Percentiles rank a stretch among this genome's conserved stretches.
Conservation (phyloP, 2,113 vertebrate species). For the Isichthys henryi region DNA sequence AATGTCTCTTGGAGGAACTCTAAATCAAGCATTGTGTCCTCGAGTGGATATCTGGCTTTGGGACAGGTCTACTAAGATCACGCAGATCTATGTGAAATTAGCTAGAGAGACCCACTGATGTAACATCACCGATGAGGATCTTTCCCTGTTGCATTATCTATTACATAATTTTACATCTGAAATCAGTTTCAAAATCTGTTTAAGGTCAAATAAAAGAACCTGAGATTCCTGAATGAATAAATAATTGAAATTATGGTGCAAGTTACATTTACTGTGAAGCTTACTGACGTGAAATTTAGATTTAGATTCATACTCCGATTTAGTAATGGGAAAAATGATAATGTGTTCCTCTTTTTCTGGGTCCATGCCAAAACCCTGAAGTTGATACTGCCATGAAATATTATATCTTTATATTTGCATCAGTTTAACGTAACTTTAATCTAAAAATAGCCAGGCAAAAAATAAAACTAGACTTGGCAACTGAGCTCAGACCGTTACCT, state of each 20-base stretch:
- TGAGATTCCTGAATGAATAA: neutral
- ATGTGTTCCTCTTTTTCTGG: constrained; percentile 33
- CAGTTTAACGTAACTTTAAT: constrained; percentile 62
- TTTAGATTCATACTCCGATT: constrained; percentile 1
- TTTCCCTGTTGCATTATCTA: neutral
- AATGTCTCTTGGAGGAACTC: constrained; percentile 51
- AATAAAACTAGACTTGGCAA: constrained; percentile 58
- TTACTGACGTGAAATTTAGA: neutral
- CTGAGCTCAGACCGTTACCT: constrained; percentile 48
- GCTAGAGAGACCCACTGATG: neutral
- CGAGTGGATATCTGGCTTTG: neutral
- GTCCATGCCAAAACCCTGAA: constrained; percentile 40
- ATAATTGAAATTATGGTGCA: neutral
- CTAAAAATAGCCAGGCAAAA: constrained; percentile 65
- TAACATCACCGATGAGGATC: neutral
- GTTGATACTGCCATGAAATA: constrained; percentile 62
- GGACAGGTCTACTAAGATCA: neutral
- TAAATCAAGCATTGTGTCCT: constrained; percentile 40
- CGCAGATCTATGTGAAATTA: neutral
- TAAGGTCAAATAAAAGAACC: neutral
- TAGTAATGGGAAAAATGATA: neutral
- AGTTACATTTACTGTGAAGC: neutral
- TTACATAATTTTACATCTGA: neutral
- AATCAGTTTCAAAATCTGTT: neutral
- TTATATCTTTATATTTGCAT: constrained; percentile 54